Percentiles rank a stretch among this genome's conserved stretches.
Evolutionary conservation across 2,797 vertebrate species (phyloP).

Genomic region (Botia kubotai): DNA sequence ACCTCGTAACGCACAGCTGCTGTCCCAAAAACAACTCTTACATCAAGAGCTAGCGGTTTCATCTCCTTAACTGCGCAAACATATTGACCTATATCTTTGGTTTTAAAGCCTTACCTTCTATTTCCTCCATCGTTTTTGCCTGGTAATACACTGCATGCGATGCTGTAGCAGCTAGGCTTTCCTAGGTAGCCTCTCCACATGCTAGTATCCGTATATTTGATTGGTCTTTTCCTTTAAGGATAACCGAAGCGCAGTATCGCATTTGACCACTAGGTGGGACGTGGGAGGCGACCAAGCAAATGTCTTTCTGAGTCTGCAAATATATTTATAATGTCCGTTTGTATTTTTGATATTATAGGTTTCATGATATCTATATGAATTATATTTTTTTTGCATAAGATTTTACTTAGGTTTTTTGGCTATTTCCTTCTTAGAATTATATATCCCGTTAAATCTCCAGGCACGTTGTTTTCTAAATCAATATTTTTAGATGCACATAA

Average conservation of each 20-base stretch:
- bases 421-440: neutral
- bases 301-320: neutral
- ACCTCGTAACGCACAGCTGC: neutral
- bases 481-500: neutral
- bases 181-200: slow-evolving; percentile 51
- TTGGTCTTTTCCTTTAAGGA: slow-evolving; percentile 71
- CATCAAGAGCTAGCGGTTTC: neutral
- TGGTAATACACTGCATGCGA: slow-evolving; percentile 56
- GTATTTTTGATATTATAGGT: neutral
- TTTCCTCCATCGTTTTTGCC: slow-evolving; percentile 63
- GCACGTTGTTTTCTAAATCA: neutral
- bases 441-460: neutral
- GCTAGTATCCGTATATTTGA: slow-evolving; percentile 70
- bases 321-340: neutral
- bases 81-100: neutral
- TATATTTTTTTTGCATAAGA: no score
- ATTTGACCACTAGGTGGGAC: slow-evolving; percentile 56
- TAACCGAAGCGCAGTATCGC: slow-evolving; percentile 5
- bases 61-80: neutral
- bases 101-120: slow-evolving; percentile 68
- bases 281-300: slow-evolving; percentile 52
- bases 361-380: neutral
- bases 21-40: neutral
- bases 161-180: slow-evolving; percentile 79
- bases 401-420: no score